Evolutionary conservation across 2,113 vertebrate genomes (phyloP).

Genomic region (Toxotes jaculatrix): DNA sequence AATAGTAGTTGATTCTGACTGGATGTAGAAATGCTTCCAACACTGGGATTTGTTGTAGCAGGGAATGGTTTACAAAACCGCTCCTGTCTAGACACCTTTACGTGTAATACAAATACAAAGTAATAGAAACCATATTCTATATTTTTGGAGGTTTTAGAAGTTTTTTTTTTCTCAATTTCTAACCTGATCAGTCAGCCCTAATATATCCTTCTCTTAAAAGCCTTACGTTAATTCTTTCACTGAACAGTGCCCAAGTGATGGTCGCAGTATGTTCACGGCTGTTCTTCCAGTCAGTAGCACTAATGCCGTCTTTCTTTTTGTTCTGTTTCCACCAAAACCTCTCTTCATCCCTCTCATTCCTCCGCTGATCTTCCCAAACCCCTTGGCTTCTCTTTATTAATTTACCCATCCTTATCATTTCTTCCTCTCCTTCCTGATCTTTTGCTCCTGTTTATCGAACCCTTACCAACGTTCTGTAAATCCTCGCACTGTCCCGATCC

Average conservation of each 20-base stretch:
- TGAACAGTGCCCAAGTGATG: conserved; percentile 63
- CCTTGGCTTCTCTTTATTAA: conserved; percentile 14
- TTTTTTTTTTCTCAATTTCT: neutral
- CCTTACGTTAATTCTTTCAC: neutral
- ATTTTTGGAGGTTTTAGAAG: neutral
- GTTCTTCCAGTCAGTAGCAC: conserved; percentile 70
- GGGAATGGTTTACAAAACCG: neutral
- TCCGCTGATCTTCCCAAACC: conserved; percentile 30
- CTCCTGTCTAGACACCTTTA: neutral
- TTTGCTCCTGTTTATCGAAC: conserved; percentile 28
- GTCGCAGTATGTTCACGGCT: conserved; percentile 64
- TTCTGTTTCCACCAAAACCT: conserved; percentile 73
- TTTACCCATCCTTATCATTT: conserved; percentile 19
- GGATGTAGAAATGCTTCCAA: conserved; percentile 66
- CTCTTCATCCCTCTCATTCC: conserved; percentile 51
- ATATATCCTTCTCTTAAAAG: neutral
- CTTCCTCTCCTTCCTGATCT: conserved; percentile 54
- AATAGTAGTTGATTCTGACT: conserved; percentile 14
- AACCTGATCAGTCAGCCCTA: neutral
- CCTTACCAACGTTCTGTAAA: conserved; percentile 22
- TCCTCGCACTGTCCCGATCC: conserved; percentile 61
- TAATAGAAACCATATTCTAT: neutral
- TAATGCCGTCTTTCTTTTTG: conserved; percentile 84
- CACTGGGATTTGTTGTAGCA: conserved; percentile 30
- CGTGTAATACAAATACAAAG: neutral